phyloP scores from a whole-genome alignment of 2,797 vertebrate species.

The Chelon auratus region DNA sequence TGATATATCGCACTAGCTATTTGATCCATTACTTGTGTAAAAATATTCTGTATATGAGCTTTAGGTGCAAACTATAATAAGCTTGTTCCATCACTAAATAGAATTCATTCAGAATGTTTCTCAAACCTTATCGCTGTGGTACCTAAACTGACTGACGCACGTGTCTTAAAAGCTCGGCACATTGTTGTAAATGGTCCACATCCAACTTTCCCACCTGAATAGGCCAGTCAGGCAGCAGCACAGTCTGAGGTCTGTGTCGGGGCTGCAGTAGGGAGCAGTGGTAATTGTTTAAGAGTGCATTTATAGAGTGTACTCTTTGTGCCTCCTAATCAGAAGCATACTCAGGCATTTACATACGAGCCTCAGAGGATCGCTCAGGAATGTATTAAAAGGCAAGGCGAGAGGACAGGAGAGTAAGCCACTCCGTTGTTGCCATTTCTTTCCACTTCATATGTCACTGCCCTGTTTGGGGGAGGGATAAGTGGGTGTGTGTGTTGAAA shows the following conservation, averaged over 20 bases:
- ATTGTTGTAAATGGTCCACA: constrained; percentile 56
- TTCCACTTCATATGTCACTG: constrained; percentile 76
- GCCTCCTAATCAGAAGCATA: constrained; percentile 85
- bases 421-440: constrained; percentile 57
- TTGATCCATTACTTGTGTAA: neutral
- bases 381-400: constrained; percentile 65
- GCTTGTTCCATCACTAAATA: neutral
- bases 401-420: constrained; percentile 39
- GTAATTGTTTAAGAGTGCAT: constrained; percentile 85
- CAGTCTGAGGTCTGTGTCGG: constrained; percentile 67
- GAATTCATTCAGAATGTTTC: neutral
- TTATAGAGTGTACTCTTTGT: constrained; percentile 83
- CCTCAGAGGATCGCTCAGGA: constrained; percentile 77
- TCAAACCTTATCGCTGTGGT: neutral
- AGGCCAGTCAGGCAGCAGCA: constrained; percentile 58
- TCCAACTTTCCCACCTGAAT: constrained; percentile 60
- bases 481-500: constrained; percentile 32
- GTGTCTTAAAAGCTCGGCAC: constrained; percentile 30
- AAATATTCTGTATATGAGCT: neutral
- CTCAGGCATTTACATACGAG: constrained; percentile 77
- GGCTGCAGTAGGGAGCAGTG: constrained; percentile 70
- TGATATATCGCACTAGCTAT: neutral
- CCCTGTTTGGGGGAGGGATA: constrained; percentile 37
- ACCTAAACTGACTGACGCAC: constrained; percentile 28
- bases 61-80: too few species aligned